Conservation (phyloP, 1,140 invertebrate species). For the Drosophila santomea region DNA sequence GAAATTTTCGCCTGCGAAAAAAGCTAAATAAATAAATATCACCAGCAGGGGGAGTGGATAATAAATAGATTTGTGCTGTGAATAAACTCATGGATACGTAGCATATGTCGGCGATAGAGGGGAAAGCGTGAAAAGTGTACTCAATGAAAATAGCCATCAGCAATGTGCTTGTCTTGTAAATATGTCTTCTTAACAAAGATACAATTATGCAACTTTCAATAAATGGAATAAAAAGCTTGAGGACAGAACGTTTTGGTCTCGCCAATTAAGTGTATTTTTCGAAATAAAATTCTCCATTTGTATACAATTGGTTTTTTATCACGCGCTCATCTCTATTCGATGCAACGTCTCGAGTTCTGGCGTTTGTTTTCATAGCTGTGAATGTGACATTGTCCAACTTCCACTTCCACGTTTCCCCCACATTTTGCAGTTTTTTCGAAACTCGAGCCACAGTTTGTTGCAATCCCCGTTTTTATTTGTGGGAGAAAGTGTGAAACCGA, state of each 20-base stretch:
- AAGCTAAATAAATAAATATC: conserved; percentile 80
- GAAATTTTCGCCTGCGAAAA: conserved; percentile 56
- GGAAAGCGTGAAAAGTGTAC: background rate
- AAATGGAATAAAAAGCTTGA: no score
- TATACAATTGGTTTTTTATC: background rate
- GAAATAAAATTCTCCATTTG: background rate
- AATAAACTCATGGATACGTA: conserved; percentile 42
- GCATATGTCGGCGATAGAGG: conserved; percentile 17
- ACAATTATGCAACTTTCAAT: no score
- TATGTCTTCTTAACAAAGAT: no score
- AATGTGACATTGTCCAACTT: conserved; percentile 66
- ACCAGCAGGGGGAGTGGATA: conserved; percentile 49
- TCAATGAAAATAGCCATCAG: background rate
- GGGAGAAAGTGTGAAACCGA: conserved; percentile 50
- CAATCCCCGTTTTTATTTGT: conserved; percentile 42
- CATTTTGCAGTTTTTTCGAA: conserved; percentile 10
- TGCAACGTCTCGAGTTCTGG: conserved; percentile 53
- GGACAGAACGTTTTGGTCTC: no score
- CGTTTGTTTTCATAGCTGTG: conserved; percentile 34
- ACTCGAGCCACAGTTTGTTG: conserved; percentile 40
- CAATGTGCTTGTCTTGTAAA: no score
- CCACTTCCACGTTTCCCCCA: conserved; percentile 18
- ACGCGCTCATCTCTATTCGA: conserved; percentile 9
- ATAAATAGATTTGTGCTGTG: conserved; percentile 69
- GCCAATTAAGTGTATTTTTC: background rate